phyloP scores from a whole-genome alignment of 2,113 vertebrate genomes.

The Chloebia gouldiae region DNA sequence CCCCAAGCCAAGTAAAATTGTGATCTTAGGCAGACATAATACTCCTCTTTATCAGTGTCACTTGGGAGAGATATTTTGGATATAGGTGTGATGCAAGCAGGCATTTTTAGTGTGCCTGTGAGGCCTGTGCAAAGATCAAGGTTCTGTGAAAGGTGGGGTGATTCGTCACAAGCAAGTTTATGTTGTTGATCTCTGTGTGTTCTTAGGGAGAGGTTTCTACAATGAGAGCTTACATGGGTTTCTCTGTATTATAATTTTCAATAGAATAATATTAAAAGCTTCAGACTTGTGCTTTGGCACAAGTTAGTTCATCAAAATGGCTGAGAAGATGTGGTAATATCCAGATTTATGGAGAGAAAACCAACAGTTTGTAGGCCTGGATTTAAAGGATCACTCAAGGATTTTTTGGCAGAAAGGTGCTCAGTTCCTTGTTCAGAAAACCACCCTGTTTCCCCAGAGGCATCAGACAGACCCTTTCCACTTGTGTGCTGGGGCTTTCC shows the following conservation, averaged over 20 bases:
- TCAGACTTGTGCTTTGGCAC: not conserved
- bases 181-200: not conserved
- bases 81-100: not conserved
- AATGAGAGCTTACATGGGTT: not conserved
- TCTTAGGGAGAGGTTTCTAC: not conserved
- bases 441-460: accelerated
- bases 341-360: not conserved
- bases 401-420: not conserved
- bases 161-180: not conserved
- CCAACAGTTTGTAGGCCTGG: not conserved
- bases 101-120: not conserved
- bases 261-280: not conserved
- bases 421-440: not conserved
- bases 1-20: not conserved
- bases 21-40: not conserved
- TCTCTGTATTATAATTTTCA: not conserved
- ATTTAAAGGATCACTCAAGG: not conserved
- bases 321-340: not conserved
- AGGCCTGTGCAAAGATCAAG: not conserved
- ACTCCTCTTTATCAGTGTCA: not conserved
- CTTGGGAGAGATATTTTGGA: not conserved
- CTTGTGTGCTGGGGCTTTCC: not conserved
- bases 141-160: not conserved
- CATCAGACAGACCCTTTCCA: not conserved
- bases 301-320: not conserved